Conservation (phyloP, 2,888 invertebrate species). For the Tachina grossa region DNA sequence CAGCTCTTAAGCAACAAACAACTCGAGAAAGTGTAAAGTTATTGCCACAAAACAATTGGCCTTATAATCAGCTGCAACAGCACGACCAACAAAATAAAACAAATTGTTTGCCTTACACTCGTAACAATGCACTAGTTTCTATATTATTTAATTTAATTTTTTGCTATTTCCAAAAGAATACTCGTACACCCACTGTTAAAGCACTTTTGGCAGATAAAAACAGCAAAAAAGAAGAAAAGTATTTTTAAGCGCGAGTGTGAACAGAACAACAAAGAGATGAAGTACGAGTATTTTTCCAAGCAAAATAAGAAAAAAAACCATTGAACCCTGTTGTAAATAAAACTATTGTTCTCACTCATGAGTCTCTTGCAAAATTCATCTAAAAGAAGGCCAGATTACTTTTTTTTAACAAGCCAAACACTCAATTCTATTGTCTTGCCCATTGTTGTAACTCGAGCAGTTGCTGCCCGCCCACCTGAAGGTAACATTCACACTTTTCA, state of each 20-base stretch:
- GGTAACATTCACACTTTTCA: conserved; percentile 59
- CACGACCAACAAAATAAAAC: conserved; percentile 21
- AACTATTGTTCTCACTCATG: conserved; percentile 46
- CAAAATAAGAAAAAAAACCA: conserved; percentile 13
- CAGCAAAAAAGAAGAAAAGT: neutral
- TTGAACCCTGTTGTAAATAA: conserved; percentile 4
- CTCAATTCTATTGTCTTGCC: conserved; percentile 60
- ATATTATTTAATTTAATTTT: conserved; percentile 16
- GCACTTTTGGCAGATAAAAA: conserved; percentile 4
- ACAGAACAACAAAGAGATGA: conserved; percentile 44
- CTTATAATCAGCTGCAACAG: conserved; percentile 40
- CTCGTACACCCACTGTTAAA: conserved; percentile 62
- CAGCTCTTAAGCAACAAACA: conserved; percentile 8
- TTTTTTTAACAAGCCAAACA: conserved; percentile 56
- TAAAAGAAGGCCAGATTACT: conserved; percentile 41
- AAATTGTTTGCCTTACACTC: conserved; percentile 39
- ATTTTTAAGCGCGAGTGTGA: conserved; percentile 49
- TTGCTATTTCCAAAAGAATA: conserved; percentile 41
- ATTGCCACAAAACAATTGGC: conserved; percentile 62
- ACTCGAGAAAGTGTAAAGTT: conserved; percentile 63
- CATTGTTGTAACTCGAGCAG: conserved; percentile 51
- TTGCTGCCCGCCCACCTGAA: conserved; percentile 64
- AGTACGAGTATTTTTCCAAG: conserved; percentile 11
- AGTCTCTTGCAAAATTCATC: conserved; percentile 12
- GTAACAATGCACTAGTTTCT: conserved; percentile 44